Evolutionary conservation across 1,140 invertebrate species (phyloP).

Genomic region (honey bee (Apis mellifera)): DNA sequence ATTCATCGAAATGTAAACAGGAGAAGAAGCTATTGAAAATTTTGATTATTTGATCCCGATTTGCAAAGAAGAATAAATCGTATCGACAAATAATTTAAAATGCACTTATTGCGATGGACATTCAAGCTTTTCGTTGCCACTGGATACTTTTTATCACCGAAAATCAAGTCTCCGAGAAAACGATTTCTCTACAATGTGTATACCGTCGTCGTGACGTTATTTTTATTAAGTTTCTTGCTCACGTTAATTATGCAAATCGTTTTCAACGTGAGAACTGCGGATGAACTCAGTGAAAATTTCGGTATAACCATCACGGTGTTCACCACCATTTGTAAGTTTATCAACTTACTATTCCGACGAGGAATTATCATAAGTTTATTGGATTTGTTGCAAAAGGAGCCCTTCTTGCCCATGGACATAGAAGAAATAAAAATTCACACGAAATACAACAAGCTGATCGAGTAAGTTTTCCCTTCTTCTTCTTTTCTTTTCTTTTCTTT

Average conservation of each 20-base stretch:
- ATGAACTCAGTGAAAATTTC: slow-evolving; percentile 57
- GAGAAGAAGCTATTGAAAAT: neutral
- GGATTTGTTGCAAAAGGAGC: slow-evolving; percentile 6
- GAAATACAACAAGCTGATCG: slow-evolving; percentile 38
- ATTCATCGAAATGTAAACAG: neutral
- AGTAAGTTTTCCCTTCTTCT: slow-evolving; percentile 31
- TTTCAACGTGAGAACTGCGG: slow-evolving; percentile 30
- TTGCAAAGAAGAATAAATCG: neutral
- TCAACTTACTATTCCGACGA: slow-evolving; percentile 33
- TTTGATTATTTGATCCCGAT: neutral
- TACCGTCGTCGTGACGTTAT: neutral
- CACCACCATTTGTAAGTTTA: slow-evolving; percentile 41
- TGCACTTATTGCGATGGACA: neutral
- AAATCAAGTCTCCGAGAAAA: neutral
- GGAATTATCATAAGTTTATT: slow-evolving; percentile 43
- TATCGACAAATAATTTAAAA: neutral
- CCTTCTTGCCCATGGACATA: slow-evolving; percentile 35
- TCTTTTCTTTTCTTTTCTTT: no score
- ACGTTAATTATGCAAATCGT: neutral
- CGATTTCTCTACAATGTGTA: neutral
- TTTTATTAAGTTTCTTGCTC: neutral
- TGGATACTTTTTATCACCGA: neutral
- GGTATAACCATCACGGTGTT: slow-evolving; percentile 50
- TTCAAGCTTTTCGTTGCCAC: neutral
- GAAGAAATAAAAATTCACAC: slow-evolving; percentile 51